Evolutionary conservation across 1,140 invertebrate species (phyloP).

Genomic region (Drosophila chauvacae): DNA sequence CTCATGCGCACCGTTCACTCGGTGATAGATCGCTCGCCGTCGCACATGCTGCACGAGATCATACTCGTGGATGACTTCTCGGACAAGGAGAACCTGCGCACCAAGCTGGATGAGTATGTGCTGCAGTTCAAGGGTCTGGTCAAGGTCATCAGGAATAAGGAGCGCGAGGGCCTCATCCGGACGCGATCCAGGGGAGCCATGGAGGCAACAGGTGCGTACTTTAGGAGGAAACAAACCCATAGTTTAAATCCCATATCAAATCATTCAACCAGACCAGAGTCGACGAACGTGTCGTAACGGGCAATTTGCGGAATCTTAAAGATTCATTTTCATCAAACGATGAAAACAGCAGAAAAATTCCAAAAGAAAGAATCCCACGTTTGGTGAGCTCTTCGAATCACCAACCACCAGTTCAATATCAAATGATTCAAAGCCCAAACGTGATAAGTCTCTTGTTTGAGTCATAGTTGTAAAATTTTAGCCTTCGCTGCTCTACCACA

Average conservation of each 20-base stretch:
- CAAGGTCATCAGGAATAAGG: conserved; percentile 92
- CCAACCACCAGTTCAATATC: neutral
- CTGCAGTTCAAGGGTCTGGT: conserved; percentile 95
- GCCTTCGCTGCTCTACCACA: too few relatives aligned
- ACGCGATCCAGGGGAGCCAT: conserved; percentile 96
- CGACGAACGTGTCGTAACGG: conserved; percentile 3
- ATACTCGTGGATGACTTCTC: conserved; percentile 99
- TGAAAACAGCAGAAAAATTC: conserved; percentile 1
- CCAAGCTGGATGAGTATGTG: conserved; percentile 95
- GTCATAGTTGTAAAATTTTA: neutral
- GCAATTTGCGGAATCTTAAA: neutral
- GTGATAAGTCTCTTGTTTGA: neutral
- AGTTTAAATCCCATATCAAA: neutral
- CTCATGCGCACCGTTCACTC: conserved; percentile 98
- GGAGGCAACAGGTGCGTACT: conserved; percentile 90
- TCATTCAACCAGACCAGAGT: too few relatives aligned
- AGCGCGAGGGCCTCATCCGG: conserved; percentile 95
- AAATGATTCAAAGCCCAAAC: conserved; percentile 7
- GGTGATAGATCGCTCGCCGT: conserved; percentile 96
- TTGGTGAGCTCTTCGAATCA: neutral
- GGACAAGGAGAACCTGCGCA: conserved; percentile 97
- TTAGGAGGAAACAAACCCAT: neutral
- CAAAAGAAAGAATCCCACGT: conserved; percentile 8
- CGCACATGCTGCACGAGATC: conserved; percentile 96
- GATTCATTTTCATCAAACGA: neutral